Percentiles rank a stretch among this genome's conserved stretches.
Conservation (phyloP, 1,140 invertebrate genomes). For the Choristoneura fumiferana region DNA sequence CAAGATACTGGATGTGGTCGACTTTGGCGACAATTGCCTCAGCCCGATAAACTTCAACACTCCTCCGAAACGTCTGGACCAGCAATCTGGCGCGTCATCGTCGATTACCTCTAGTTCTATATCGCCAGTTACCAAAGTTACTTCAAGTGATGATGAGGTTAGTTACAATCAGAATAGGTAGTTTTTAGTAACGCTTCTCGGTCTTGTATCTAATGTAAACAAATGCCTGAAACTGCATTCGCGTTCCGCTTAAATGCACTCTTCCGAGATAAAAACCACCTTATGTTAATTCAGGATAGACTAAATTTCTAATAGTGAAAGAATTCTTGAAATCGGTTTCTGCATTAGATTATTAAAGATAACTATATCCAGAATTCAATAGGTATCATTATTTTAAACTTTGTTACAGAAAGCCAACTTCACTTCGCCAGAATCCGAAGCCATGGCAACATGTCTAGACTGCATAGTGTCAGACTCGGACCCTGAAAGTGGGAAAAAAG, state of each 20-base stretch:
- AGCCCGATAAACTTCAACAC: slow-evolving; percentile 62
- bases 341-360: no score
- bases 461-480: slow-evolving; percentile 47
- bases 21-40: slow-evolving; percentile 55
- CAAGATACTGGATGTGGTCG: slow-evolving; percentile 59
- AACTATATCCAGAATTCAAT: no score
- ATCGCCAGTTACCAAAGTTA: slow-evolving; percentile 52
- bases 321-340: no score
- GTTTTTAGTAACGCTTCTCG: no score
- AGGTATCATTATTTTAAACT: neutral
- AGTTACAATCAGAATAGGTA: no score
- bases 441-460: slow-evolving; percentile 59
- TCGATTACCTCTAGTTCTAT: slow-evolving; percentile 55
- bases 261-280: no score
- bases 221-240: no score
- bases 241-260: no score
- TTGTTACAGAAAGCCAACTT: slow-evolving; percentile 65
- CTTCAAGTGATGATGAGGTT: slow-evolving; percentile 62
- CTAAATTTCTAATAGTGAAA: no score
- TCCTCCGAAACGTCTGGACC: slow-evolving; percentile 37
- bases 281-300: no score
- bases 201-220: no score
- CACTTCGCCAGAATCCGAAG: slow-evolving; percentile 62
- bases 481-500: slow-evolving; percentile 38
- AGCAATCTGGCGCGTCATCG: slow-evolving; percentile 42